Percentiles rank a stretch among this genome's conserved stretches.
Conservation (phyloP, 2,797 vertebrate genomes). For the Harpagifer antarcticus region DNA sequence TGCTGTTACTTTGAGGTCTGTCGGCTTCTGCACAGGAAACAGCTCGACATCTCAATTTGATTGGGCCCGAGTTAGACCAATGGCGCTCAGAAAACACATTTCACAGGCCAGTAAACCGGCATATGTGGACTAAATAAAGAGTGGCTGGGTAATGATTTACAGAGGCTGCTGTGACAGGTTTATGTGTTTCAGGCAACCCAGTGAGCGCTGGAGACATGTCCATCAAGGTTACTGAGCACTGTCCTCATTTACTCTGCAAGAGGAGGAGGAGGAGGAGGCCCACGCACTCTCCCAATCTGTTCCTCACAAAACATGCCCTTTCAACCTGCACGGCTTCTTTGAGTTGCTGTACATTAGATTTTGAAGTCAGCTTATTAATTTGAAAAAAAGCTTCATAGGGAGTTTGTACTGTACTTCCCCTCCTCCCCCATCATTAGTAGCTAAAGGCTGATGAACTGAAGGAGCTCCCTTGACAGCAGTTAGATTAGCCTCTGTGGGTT, state of each 20-base stretch:
- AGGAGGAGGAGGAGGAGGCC: constrained; percentile 50
- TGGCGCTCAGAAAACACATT: constrained; percentile 82
- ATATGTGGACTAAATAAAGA: constrained; percentile 86
- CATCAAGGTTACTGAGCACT: constrained; percentile 83
- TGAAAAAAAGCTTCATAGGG: constrained; percentile 49
- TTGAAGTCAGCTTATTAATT: constrained; percentile 61
- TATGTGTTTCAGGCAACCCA: constrained; percentile 81
- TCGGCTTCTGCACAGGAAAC: constrained; percentile 66
- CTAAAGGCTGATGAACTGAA: constrained; percentile 73
- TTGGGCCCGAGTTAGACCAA: constrained; percentile 76
- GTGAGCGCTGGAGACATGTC: constrained; percentile 79
- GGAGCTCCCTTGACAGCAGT: constrained; percentile 75
- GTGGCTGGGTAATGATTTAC: constrained; percentile 85
- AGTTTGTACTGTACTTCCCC: constrained; percentile 49
- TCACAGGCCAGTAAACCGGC: constrained; percentile 86
- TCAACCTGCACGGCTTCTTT: constrained; percentile 32
- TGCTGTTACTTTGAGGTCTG: constrained; percentile 77
- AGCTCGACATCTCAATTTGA: constrained; percentile 80
- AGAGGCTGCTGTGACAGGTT: constrained; percentile 83
- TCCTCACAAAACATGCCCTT: constrained; percentile 41
- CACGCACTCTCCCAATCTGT: constrained; percentile 31
- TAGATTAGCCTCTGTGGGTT: constrained; percentile 73
- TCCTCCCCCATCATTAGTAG: constrained; percentile 61
- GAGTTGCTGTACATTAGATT: constrained; percentile 38
- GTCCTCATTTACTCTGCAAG: constrained; percentile 79